Base-by-base conservation (phyloP, 2,113 vertebrate genomes). In the Neomonachus schauinslandi region DNA sequence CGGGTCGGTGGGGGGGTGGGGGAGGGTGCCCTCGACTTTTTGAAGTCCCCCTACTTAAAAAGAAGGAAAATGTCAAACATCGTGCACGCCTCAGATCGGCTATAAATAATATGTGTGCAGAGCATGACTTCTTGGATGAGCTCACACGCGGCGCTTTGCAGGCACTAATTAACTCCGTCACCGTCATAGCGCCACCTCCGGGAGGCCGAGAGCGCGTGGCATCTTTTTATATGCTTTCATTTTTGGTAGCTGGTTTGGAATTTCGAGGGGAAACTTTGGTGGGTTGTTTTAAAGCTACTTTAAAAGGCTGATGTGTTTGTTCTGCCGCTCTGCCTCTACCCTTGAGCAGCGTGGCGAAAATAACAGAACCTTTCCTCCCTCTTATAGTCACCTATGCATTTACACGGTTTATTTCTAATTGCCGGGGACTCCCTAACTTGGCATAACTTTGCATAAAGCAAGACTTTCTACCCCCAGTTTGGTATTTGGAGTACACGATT, bases 111-210 rank as follows among this genome's bases (percentile, higher is more conserved):
- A 33, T 76, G 92, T 69, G 94, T 91, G 94, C 82, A n/a, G 79
- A 95, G 83, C 96, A 31, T 80, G 97, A 94, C 89, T 96, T 93
- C 94, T 89, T 53, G 4, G 89, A 89, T 74, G 97, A 97, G 97
- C 96, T 97, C 98, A 96, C 77, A 82, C 31, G n/a, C 59, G n/a
- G 94, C 79, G 53, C 61, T 92, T 89, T 76, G 81, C 85, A 89
- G 97, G 72, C 92, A 61, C 90, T 87, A 71, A 85, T 96, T 72
- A 95, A 83, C 94, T 96, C 86, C 65, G 49, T 80, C 95, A 80
- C 97, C 86, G 79, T 76, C 76, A 49, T 10, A 97, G 97, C 92
- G 96, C 97, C 96, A 87, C 94, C 98, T 94, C 96, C 92, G 94
- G 87, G 90, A 95, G 82, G 69, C 55, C 71, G 0, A 61, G 39